These are phyloP conservation scores for Sebastes hubbsi DNA, from an alignment of 2,797 vertebrate genomes.

Conservation along the genomic window DNA sequence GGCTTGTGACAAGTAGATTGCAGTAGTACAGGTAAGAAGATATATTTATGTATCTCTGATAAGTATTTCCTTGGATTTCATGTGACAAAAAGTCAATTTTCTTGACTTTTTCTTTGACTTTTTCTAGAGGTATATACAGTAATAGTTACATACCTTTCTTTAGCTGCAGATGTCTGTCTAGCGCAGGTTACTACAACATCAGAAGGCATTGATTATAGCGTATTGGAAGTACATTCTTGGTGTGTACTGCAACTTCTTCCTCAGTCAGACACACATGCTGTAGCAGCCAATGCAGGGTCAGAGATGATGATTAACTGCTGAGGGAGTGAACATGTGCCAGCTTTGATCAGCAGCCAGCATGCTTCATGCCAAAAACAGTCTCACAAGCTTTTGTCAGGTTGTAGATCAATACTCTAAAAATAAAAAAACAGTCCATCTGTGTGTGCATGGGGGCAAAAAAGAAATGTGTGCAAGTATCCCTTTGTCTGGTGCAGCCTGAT, in stretches of 20 bases:
- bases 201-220: conserved; percentile 21
- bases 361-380: conserved; percentile 13
- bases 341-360: conserved; percentile 39
- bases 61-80: neutral
- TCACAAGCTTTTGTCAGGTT: conserved; percentile 21
- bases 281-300: conserved; percentile 26
- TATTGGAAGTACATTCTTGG: conserved; percentile 38
- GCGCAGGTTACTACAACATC: neutral
- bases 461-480: neutral
- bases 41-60: neutral
- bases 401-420: conserved; percentile 33
- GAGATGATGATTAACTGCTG: conserved; percentile 43
- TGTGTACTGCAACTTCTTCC: conserved; percentile 55
- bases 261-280: neutral
- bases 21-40: conserved; percentile 48
- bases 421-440: conserved; percentile 6
- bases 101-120: neutral
- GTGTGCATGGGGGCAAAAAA: neutral
- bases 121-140: neutral
- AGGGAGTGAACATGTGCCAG: conserved; percentile 54
- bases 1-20: neutral
- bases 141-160: neutral
- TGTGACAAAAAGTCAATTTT: neutral
- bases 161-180: neutral
- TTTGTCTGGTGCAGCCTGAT: conserved; percentile 27